A percentile compares a stretch with the other conserved stretches of the same genome.
phyloP scores from a whole-genome alignment of 64 coral and sea anemone species.

The Montipora efflorescens region DNA sequence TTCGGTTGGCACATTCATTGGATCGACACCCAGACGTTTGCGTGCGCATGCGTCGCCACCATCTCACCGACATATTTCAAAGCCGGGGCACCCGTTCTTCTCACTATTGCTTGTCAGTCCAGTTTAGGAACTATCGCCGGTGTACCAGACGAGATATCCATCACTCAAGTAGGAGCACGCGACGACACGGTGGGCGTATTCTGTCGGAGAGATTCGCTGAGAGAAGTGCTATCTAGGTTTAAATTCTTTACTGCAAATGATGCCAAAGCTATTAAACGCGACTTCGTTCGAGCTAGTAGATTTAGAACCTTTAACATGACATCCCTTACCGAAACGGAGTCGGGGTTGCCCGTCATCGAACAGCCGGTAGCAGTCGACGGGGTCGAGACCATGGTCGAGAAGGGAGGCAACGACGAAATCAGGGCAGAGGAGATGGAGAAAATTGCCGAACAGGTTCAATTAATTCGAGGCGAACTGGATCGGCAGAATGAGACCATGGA shows the following conservation, averaged over 20 bases:
- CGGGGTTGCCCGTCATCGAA: too few relatives aligned
- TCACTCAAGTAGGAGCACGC: neutral
- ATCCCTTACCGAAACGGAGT: too few relatives aligned
- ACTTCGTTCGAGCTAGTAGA: neutral
- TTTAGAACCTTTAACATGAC: too few relatives aligned
- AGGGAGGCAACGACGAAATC: neutral
- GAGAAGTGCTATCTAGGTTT: neutral
- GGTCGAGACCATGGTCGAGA: neutral
- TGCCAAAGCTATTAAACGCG: neutral
- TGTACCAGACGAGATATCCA: neutral
- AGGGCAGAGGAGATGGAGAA: neutral
- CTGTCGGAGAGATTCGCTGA: neutral
- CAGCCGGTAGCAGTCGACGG: neutral
- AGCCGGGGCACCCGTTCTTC: neutral
- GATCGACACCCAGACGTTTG: neutral
- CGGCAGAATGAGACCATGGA: neutral
- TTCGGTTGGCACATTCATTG: conserved; percentile 14
- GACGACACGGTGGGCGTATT: neutral
- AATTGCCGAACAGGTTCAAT: neutral
- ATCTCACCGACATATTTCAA: neutral
- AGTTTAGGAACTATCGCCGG: neutral
- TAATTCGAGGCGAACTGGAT: neutral
- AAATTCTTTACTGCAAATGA: neutral
- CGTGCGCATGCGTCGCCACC: neutral
- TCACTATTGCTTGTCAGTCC: neutral